Conservation (phyloP, 2,797 vertebrate species). For the Acrossocheilus fasciatus region DNA sequence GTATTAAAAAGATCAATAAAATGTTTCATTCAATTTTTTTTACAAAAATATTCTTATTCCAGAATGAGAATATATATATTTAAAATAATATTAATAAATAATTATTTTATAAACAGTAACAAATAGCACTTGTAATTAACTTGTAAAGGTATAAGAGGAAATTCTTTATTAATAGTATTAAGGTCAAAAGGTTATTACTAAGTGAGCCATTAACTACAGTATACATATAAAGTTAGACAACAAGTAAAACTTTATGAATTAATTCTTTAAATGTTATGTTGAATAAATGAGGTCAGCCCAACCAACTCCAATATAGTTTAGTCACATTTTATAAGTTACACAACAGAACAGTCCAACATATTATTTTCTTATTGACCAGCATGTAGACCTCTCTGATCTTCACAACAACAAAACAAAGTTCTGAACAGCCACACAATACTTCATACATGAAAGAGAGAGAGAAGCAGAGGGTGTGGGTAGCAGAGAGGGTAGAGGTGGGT, state of each 20-base stretch:
- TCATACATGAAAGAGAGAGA: constrained; percentile 29
- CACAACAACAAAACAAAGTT: constrained; percentile 19
- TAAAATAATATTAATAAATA: too few species aligned
- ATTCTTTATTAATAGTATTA: background rate
- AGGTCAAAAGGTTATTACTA: too few species aligned
- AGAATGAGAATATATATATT: too few species aligned
- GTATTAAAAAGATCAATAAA: too few species aligned
- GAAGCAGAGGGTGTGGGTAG: constrained; percentile 20
- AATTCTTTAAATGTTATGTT: background rate
- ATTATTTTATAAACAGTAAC: too few species aligned
- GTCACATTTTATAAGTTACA: background rate
- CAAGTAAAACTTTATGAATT: too few species aligned
- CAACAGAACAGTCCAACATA: background rate
- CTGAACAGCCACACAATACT: constrained; percentile 31
- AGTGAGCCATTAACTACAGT: too few species aligned
- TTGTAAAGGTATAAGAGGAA: too few species aligned
- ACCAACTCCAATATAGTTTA: background rate
- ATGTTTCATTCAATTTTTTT: too few species aligned
- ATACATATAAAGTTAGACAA: background rate
- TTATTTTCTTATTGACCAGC: background rate
- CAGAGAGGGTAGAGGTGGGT: constrained; percentile 41
- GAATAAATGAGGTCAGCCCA: background rate
- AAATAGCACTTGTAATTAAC: too few species aligned
- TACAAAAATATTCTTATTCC: too few species aligned
- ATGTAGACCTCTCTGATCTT: background rate